These are phyloP conservation scores for Colossoma macropomum DNA, from an alignment of 2,113 vertebrate species.

Conservation along the genomic window DNA sequence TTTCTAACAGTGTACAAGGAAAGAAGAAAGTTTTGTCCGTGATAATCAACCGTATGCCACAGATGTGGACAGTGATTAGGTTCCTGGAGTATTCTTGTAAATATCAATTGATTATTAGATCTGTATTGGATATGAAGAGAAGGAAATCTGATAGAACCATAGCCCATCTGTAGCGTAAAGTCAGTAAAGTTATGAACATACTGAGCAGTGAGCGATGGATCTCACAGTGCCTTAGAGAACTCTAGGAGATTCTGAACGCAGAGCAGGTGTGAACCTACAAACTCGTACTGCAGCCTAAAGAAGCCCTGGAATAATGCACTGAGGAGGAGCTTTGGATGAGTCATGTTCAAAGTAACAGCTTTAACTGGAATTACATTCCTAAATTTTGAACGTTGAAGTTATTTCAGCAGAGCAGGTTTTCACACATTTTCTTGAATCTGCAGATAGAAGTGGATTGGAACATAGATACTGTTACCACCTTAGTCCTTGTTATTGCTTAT, in stretches of 20 bases:
- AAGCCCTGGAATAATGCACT: background rate
- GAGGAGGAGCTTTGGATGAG: background rate
- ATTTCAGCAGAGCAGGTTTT: background rate
- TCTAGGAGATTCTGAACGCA: background rate
- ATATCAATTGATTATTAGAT: background rate
- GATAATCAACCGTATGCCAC: too few relatives aligned
- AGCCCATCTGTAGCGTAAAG: background rate
- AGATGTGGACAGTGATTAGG: background rate
- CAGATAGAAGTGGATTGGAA: background rate
- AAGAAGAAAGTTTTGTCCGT: too few relatives aligned
- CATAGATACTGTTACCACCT: background rate
- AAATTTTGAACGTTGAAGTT: background rate
- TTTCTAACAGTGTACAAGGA: too few relatives aligned
- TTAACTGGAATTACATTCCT: background rate
- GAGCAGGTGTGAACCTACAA: background rate
- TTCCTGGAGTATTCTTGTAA: background rate
- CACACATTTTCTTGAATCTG: background rate
- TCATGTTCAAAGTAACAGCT: background rate
- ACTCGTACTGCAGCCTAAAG: background rate
- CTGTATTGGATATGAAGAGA: too few relatives aligned
- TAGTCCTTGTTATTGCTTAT: background rate
- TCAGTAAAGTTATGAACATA: background rate
- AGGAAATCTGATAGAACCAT: too few relatives aligned
- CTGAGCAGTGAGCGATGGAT: background rate
- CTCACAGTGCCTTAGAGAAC: constrained; percentile 14